Conservation (phyloP, 2,888 invertebrate species). For the Gryllus longicercus region DNA sequence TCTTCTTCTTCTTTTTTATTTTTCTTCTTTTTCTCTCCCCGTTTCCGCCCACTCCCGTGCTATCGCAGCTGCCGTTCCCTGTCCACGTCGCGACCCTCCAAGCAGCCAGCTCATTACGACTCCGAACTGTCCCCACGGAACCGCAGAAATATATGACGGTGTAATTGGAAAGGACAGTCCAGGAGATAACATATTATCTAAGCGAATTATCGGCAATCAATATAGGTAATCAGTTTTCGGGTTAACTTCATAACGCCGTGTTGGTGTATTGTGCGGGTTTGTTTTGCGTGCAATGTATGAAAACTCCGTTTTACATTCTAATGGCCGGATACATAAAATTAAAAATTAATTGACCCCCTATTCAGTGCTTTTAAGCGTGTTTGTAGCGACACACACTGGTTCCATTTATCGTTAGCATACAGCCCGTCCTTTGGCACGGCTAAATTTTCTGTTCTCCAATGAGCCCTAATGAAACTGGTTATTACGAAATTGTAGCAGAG, state of each 20-base stretch:
- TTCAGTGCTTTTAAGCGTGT: not conserved
- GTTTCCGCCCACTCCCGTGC: too few species aligned
- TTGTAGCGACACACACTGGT: not conserved
- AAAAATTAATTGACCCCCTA: not conserved
- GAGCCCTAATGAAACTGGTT: too few species aligned
- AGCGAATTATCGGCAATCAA: conserved; percentile 17
- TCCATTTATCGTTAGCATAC: too few species aligned
- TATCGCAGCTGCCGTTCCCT: too few species aligned
- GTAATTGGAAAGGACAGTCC: not conserved
- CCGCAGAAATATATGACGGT: not conserved
- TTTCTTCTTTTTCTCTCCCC: too few species aligned
- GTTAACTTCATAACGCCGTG: not conserved
- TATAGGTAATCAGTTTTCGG: conserved; percentile 17
- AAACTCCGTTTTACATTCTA: conserved; percentile 17
- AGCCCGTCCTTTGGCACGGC: too few species aligned
- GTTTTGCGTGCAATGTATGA: not conserved
- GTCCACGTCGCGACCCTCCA: not conserved
- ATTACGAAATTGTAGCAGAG: too few species aligned
- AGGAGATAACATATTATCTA: conserved; percentile 3
- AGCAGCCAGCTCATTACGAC: conserved; percentile 1
- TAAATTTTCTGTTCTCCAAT: too few species aligned
- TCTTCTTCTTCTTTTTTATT: too few species aligned
- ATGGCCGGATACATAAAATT: conserved; percentile 8
- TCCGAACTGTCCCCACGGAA: not conserved
- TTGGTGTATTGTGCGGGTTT: not conserved